A percentile compares a stretch with the other conserved stretches of the same genome.
Evolutionary conservation across 2,113 vertebrate genomes (phyloP).

Genomic region (Sinosuthora webbiana): DNA sequence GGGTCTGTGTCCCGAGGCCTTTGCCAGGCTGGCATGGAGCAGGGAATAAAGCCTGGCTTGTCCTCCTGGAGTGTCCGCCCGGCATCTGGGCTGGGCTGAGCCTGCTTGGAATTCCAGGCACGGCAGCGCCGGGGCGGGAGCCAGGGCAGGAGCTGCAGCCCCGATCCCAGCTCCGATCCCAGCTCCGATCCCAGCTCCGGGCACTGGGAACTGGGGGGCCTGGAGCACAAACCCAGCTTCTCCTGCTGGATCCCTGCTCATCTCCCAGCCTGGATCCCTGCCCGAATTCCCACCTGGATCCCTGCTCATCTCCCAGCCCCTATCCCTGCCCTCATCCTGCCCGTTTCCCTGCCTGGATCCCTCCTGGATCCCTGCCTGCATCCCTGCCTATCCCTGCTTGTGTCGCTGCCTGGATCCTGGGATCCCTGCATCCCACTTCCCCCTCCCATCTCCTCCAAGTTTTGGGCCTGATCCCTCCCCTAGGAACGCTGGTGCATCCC

Average conservation of each 20-base stretch:
- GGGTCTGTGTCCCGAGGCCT: neutral
- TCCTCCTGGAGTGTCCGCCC: neutral
- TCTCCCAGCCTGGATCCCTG: neutral
- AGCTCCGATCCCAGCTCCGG: neutral
- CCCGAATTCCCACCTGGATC: neutral
- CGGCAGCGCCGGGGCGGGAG: neutral
- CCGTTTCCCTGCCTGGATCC: neutral
- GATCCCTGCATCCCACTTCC: neutral
- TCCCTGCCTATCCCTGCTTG: neutral
- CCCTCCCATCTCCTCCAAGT: neutral
- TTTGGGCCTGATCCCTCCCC: neutral
- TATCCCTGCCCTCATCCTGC: neutral
- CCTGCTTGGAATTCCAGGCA: slow-evolving; percentile 18
- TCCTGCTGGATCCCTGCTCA: neutral
- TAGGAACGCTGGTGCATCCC: neutral
- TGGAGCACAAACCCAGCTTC: neutral
- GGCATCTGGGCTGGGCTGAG: slow-evolving; percentile 7
- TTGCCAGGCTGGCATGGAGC: neutral
- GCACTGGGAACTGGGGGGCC: neutral
- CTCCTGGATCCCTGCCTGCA: neutral
- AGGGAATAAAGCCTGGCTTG: slow-evolving; percentile 26
- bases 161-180: neutral
- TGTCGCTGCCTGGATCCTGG: neutral
- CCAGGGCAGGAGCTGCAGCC: neutral
- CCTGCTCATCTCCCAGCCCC: neutral